phyloP scores from a whole-genome alignment of 2,888 invertebrate species.

The Coleophora deauratella region DNA sequence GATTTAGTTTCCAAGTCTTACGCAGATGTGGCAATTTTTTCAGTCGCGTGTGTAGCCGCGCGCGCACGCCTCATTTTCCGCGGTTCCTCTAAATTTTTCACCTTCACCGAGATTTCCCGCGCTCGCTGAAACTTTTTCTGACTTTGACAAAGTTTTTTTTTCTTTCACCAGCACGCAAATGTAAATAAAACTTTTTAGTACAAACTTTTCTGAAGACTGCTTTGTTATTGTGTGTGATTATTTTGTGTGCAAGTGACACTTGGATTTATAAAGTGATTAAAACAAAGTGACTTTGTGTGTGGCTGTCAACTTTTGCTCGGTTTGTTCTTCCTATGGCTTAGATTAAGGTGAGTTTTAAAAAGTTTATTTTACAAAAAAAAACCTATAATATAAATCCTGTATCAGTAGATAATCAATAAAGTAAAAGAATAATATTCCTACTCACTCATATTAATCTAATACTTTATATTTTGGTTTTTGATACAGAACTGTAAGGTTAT shows the following conservation, averaged over 20 bases:
- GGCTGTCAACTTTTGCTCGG: slow-evolving; percentile 23
- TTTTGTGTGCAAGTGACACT: slow-evolving; percentile 36
- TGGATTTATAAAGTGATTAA: slow-evolving; percentile 35
- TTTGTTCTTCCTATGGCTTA: slow-evolving; percentile 58
- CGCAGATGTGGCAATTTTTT: slow-evolving; percentile 71
- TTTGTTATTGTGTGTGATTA: slow-evolving; percentile 19
- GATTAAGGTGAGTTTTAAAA: slow-evolving; percentile 48
- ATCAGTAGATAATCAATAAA: too few species aligned
- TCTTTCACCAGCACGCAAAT: slow-evolving; percentile 26
- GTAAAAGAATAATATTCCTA: too few species aligned
- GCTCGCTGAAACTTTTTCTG: slow-evolving; percentile 27
- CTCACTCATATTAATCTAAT: too few species aligned
- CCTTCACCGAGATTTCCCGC: slow-evolving; percentile 40
- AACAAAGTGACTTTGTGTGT: slow-evolving; percentile 21
- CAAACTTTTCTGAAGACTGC: slow-evolving; percentile 27
- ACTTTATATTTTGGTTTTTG: too few species aligned
- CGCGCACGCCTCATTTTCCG: slow-evolving; percentile 51
- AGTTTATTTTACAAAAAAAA: too few species aligned
- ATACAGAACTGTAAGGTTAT: too few species aligned
- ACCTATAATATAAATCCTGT: too few species aligned
- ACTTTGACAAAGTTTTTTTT: slow-evolving; percentile 22
- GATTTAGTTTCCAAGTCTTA: slow-evolving; percentile 73
- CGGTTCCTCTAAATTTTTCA: slow-evolving; percentile 34
- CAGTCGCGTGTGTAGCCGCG: slow-evolving; percentile 69
- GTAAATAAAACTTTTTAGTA: slow-evolving; percentile 31